A percentile compares a stretch with the other conserved stretches of the same genome.
Conservation (phyloP, 2,888 invertebrate species). For the Drosophila sordidula region DNA sequence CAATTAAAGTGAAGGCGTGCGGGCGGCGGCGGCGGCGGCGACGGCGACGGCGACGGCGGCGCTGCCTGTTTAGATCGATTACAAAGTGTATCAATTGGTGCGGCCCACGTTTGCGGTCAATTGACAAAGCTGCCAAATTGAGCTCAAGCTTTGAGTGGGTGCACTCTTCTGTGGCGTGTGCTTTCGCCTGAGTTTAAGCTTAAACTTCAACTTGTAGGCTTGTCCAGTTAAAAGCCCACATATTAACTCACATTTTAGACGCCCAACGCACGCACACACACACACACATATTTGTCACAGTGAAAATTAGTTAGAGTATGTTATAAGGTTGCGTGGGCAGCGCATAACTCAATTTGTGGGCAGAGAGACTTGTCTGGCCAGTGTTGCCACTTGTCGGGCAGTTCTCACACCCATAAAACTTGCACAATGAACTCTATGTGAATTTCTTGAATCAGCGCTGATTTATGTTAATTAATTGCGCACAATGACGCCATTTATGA, state of each 20-base stretch:
- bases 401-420: slow-evolving; percentile 70
- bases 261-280: slow-evolving; percentile 19
- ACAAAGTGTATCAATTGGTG: slow-evolving; percentile 74
- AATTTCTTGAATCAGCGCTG: slow-evolving; percentile 45
- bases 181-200: slow-evolving; percentile 43
- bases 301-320: slow-evolving; percentile 41
- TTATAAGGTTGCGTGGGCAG: slow-evolving; percentile 37
- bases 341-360: slow-evolving; percentile 59
- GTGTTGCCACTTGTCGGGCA: slow-evolving; percentile 42
- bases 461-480: slow-evolving; percentile 58
- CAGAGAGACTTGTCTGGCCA: slow-evolving; percentile 36
- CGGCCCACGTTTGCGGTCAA: slow-evolving; percentile 55
- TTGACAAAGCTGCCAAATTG: slow-evolving; percentile 41
- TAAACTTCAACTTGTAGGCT: slow-evolving; percentile 43
- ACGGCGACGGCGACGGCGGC: background rate
- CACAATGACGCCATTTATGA: slow-evolving; percentile 30
- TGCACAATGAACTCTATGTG: slow-evolving; percentile 31
- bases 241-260: slow-evolving; percentile 42
- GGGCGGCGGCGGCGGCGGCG: background rate
- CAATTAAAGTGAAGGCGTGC: slow-evolving; percentile 38
- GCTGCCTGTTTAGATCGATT: slow-evolving; percentile 39
- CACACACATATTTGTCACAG: slow-evolving; percentile 12
- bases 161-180: slow-evolving; percentile 17
- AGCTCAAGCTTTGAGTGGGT: slow-evolving; percentile 40
- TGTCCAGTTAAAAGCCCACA: slow-evolving; percentile 47